Percentiles rank a stretch among this genome's conserved stretches.
phyloP scores from a whole-genome alignment of 2,888 invertebrate genomes.

The Sesia bembeciformis region DNA sequence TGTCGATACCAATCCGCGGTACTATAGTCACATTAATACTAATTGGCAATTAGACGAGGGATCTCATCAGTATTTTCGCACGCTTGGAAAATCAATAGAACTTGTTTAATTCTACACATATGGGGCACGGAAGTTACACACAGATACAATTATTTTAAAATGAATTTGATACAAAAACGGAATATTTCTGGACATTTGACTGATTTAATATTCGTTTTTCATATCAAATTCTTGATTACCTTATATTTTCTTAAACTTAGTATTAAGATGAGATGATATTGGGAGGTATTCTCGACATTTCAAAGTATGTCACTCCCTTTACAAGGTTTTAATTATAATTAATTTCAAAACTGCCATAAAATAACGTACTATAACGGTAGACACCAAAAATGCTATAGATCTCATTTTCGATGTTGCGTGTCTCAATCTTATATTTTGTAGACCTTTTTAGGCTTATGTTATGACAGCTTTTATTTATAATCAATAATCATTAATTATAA shows the following conservation, averaged over 20 bases:
- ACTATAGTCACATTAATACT: slow-evolving; percentile 26
- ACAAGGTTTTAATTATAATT: not conserved
- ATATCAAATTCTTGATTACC: slow-evolving; percentile 31
- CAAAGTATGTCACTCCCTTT: slow-evolving; percentile 21
- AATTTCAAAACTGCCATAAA: slow-evolving; percentile 7
- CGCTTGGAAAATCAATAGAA: slow-evolving; percentile 33
- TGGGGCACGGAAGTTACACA: too few species aligned
- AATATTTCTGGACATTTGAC: not conserved
- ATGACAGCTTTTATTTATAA: not conserved
- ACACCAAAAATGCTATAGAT: not conserved
- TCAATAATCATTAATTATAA: not conserved
- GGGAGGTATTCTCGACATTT: slow-evolving; percentile 48
- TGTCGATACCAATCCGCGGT: slow-evolving; percentile 38
- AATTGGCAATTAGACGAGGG: slow-evolving; percentile 17
- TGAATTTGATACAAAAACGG: slow-evolving; percentile 36
- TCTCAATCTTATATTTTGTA: not conserved
- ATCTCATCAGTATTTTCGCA: slow-evolving; percentile 34
- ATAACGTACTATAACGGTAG: slow-evolving; percentile 1
- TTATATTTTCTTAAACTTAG: slow-evolving; percentile 7
- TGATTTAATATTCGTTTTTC: slow-evolving; percentile 15
- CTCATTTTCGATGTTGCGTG: not conserved
- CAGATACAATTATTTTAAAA: slow-evolving; percentile 7
- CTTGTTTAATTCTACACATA: too few species aligned
- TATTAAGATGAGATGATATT: slow-evolving; percentile 11
- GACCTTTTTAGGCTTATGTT: not conserved